phyloP scores from a whole-genome alignment of 1,140 invertebrate species.

The Meloidogyne exigua region DNA sequence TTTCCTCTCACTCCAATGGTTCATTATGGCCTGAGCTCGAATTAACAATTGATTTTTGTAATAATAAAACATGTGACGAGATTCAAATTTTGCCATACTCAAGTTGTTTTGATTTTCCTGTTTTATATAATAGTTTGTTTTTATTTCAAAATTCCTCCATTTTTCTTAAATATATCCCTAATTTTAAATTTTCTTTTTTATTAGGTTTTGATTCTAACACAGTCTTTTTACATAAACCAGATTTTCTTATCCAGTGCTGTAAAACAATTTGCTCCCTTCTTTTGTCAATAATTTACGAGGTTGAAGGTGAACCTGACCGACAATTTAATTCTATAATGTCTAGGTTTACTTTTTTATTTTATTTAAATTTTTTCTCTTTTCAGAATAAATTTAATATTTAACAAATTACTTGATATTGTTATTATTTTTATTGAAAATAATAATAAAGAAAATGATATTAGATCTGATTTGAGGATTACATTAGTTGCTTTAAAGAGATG shows the following conservation, averaged over 20 bases:
- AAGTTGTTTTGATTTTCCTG: slow-evolving; percentile 8
- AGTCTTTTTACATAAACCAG: not conserved
- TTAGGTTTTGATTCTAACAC: not conserved
- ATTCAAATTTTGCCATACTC: not conserved
- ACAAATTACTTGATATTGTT: slow-evolving; percentile 12
- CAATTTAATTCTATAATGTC: slow-evolving; percentile 15
- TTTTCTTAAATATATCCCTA: too few relatives aligned
- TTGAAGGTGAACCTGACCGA: slow-evolving; percentile 3
- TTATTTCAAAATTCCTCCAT: not conserved
- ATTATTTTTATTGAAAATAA: slow-evolving; percentile 4
- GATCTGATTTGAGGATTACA: not conserved
- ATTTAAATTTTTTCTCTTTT: not conserved
- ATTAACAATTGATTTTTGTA: slow-evolving; percentile 13
- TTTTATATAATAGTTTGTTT: not conserved
- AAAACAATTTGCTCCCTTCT: slow-evolving; percentile 15
- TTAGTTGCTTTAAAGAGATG: not conserved
- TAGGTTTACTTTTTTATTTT: slow-evolving; percentile 9
- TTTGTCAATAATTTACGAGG: slow-evolving; percentile 4
- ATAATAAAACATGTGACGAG: not conserved
- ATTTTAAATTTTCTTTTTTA: not conserved
- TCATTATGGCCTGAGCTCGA: slow-evolving; percentile 11
- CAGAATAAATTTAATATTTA: not conserved
- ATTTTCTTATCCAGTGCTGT: not conserved
- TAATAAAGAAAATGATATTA: not conserved
- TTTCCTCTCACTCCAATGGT: not conserved